These are phyloP conservation scores for Philotrypesis tridentata DNA, from an alignment of 1,140 invertebrate species.

Conservation along the genomic window DNA sequence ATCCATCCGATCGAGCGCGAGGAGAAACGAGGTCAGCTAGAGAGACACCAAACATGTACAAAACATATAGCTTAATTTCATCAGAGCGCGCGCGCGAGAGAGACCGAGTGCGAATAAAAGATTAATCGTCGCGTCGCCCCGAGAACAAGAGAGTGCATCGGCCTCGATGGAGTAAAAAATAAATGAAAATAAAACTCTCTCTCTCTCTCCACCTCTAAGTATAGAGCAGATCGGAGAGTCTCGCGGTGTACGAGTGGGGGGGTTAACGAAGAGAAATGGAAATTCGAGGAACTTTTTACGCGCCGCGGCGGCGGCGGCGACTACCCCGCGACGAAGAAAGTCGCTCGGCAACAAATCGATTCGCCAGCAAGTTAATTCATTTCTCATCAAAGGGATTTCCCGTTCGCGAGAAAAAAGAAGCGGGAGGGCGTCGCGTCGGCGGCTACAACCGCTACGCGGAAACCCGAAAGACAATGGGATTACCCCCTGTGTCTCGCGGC, in stretches of 20 bases:
- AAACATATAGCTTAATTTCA: neutral
- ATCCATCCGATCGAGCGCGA: too few relatives aligned
- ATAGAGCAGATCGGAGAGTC: neutral
- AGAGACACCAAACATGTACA: neutral
- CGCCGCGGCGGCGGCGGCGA: neutral
- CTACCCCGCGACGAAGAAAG: slow-evolving; percentile 1
- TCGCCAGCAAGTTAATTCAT: slow-evolving; percentile 45
- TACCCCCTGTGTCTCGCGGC: neutral
- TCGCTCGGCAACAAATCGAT: slow-evolving; percentile 41
- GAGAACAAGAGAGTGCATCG: too few relatives aligned
- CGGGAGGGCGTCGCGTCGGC: neutral
- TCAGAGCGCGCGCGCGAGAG: too few relatives aligned
- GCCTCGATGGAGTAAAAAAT: neutral
- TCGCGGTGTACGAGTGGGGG: neutral
- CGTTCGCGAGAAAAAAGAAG: neutral
- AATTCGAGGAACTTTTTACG: slow-evolving; percentile 45
- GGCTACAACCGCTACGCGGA: too few relatives aligned
- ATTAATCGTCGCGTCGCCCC: neutral
- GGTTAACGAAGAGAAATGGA: slow-evolving; percentile 49
- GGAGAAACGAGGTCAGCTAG: neutral
- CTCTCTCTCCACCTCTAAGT: neutral
- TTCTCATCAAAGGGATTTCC: slow-evolving; percentile 47
- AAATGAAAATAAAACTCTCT: too few relatives aligned
- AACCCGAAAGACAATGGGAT: slow-evolving; percentile 44
- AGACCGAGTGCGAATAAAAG: neutral